phyloP scores from a whole-genome alignment of 1,140 invertebrate species.

The Leptinotarsa defecta region DNA sequence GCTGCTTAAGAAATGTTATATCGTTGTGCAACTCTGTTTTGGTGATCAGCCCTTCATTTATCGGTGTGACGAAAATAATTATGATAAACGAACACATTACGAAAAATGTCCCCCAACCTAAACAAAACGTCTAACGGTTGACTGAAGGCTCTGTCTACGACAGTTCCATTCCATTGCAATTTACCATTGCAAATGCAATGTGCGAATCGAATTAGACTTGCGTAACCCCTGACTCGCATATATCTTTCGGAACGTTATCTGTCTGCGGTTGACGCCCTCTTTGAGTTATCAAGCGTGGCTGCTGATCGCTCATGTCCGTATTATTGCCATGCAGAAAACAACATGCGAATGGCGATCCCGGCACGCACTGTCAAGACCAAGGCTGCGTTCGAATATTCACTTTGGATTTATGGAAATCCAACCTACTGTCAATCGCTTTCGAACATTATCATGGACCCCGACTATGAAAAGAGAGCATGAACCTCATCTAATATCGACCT shows the following conservation, averaged over 20 bases:
- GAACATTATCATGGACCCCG: too few relatives aligned
- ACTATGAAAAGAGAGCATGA: too few relatives aligned
- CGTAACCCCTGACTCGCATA: slow-evolving; percentile 21
- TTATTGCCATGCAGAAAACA: slow-evolving; percentile 37
- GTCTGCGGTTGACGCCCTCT: slow-evolving; percentile 34
- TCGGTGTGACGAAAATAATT: too few relatives aligned
- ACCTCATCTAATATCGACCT: too few relatives aligned
- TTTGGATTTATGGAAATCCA: neutral
- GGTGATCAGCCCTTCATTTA: too few relatives aligned
- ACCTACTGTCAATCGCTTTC: too few relatives aligned
- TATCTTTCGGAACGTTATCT: slow-evolving; percentile 25
- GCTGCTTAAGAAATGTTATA: too few relatives aligned
- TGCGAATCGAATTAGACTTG: slow-evolving; percentile 13
- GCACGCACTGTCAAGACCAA: slow-evolving; percentile 3
- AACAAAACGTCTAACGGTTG: too few relatives aligned
- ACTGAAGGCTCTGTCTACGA: neutral
- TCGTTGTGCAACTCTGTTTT: too few relatives aligned
- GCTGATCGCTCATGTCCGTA: slow-evolving; percentile 34
- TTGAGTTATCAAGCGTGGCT: slow-evolving; percentile 32
- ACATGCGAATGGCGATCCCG: slow-evolving; percentile 38
- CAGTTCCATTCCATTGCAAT: neutral
- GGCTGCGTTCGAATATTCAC: neutral
- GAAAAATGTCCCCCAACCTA: too few relatives aligned
- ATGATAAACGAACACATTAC: too few relatives aligned
- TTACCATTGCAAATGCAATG: neutral